A percentile compares a stretch with the other conserved stretches of the same genome.
Conservation (phyloP, 1,140 invertebrate genomes). For the Heliconius eleuchia region DNA sequence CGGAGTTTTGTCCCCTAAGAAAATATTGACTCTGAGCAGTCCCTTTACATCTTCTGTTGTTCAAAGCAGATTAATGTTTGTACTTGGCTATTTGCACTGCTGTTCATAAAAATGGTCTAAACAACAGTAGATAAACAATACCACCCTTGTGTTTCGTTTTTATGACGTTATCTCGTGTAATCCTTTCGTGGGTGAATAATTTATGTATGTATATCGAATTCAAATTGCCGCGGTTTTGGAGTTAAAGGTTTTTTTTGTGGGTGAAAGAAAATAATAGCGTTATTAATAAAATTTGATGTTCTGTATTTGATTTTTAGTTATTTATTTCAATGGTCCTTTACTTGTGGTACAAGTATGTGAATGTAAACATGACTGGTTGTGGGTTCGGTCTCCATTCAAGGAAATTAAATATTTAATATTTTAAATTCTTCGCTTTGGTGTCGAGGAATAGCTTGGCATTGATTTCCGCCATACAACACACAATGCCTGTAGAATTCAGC, state of each 20-base stretch:
- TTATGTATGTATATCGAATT: constrained; percentile 49
- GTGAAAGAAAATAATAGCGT: not conserved
- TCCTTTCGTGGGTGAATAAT: constrained; percentile 58
- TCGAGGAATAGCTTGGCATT: too few relatives aligned
- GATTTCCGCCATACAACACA: too few relatives aligned
- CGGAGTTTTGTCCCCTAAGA: constrained; percentile 74
- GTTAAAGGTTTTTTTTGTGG: constrained; percentile 6
- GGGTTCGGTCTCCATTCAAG: too few relatives aligned
- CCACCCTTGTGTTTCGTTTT: constrained; percentile 55
- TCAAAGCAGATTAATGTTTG: constrained; percentile 80
- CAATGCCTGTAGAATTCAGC: too few relatives aligned
- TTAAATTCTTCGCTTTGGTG: too few relatives aligned
- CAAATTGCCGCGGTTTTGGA: constrained; percentile 31
- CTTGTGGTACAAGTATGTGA: too few relatives aligned
- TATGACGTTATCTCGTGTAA: constrained; percentile 66
- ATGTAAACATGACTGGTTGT: too few relatives aligned
- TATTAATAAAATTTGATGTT: not conserved
- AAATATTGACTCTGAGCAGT: constrained; percentile 69
- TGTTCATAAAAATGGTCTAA: constrained; percentile 78
- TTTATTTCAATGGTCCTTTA: not conserved
- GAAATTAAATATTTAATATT: too few relatives aligned
- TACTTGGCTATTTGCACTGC: constrained; percentile 72
- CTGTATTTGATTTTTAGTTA: not conserved
- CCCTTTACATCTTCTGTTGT: constrained; percentile 78
- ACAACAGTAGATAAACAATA: constrained; percentile 66